Evolutionary conservation across 1,140 invertebrate genomes (phyloP).

Genomic region (Yoshiicerus persimilis): DNA sequence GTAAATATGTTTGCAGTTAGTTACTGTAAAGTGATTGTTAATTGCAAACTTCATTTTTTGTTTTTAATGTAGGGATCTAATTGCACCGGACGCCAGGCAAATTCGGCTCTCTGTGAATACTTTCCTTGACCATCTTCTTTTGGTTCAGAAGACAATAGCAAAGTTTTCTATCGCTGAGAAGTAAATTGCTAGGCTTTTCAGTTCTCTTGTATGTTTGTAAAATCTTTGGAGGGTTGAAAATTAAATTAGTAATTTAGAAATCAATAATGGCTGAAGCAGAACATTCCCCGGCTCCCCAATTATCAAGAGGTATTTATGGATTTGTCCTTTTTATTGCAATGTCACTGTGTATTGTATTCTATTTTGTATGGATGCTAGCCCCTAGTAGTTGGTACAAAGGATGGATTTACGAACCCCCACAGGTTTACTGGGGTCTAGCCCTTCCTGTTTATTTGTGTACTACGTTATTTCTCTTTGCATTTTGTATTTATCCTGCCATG

Average conservation of each 20-base stretch:
- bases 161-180: conserved; percentile 57
- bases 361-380: conserved; percentile 78
- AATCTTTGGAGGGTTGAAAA: not conserved
- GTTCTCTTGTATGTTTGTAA: not conserved
- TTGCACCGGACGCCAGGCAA: conserved; percentile 63
- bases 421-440: conserved; percentile 86
- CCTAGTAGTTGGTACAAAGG: conserved; percentile 67
- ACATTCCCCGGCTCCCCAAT: conserved; percentile 74
- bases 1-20: not conserved
- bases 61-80: conserved; percentile 61
- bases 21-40: not conserved
- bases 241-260: not conserved
- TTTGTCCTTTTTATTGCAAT: conserved; percentile 81
- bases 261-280: conserved; percentile 55
- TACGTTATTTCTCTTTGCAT: conserved; percentile 71
- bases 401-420: conserved; percentile 78
- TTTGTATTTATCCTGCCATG: conserved; percentile 80
- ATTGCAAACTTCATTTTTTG: not conserved
- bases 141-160: conserved; percentile 70
- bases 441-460: conserved; percentile 77
- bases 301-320: conserved; percentile 83
- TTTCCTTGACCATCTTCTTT: conserved; percentile 70
- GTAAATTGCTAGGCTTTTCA: not conserved
- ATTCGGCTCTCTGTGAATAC: conserved; percentile 69
- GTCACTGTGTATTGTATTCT: conserved; percentile 71